phyloP scores from a whole-genome alignment of 30 jellyfish, hydroid and myxozoan species.

The Aurelia aurita complex sp. Pacific region DNA sequence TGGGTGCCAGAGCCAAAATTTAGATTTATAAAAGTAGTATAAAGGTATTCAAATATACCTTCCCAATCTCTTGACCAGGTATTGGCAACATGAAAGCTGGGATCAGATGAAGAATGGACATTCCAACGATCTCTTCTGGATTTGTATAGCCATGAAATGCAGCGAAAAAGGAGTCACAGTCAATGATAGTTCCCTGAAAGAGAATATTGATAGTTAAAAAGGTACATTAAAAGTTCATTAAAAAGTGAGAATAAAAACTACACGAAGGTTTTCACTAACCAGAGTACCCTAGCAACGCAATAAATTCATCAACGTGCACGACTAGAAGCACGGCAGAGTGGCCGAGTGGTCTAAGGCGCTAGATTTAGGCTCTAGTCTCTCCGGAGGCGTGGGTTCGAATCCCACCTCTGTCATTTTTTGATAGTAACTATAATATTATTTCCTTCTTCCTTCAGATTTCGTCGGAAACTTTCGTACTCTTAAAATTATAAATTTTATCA shows the following conservation, averaged over 20 bases:
- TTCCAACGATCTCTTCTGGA: slow-evolving; percentile 84
- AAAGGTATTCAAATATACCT: slow-evolving; percentile 18
- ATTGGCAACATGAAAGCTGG: slow-evolving; percentile 86
- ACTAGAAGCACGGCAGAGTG: slow-evolving; percentile 49
- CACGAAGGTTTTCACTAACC: too few relatives aligned
- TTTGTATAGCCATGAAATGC: slow-evolving; percentile 76
- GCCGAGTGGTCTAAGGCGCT: slow-evolving; percentile 94
- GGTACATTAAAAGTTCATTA: too few relatives aligned
- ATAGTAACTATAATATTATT: too few relatives aligned
- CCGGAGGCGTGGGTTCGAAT: slow-evolving; percentile 91
- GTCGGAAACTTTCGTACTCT: too few relatives aligned
- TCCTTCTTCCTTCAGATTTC: too few relatives aligned
- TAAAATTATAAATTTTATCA: too few relatives aligned
- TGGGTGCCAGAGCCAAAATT: too few relatives aligned
- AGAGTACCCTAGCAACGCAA: too few relatives aligned
- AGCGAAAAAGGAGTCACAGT: slow-evolving; percentile 82
- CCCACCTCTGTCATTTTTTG: slow-evolving; percentile 69
- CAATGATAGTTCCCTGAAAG: slow-evolving; percentile 78
- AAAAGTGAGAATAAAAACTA: too few relatives aligned
- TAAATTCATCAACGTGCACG: too few relatives aligned
- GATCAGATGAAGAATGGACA: slow-evolving; percentile 36
- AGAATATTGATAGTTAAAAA: too few relatives aligned
- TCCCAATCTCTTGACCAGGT: slow-evolving; percentile 73
- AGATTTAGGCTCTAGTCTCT: slow-evolving; percentile 87
- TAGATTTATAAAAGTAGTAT: too few relatives aligned